Percentiles rank a stretch among this genome's conserved stretches.
Evolutionary conservation across 2,113 vertebrate genomes (phyloP).

Genomic region (Antechinus stuartii): DNA sequence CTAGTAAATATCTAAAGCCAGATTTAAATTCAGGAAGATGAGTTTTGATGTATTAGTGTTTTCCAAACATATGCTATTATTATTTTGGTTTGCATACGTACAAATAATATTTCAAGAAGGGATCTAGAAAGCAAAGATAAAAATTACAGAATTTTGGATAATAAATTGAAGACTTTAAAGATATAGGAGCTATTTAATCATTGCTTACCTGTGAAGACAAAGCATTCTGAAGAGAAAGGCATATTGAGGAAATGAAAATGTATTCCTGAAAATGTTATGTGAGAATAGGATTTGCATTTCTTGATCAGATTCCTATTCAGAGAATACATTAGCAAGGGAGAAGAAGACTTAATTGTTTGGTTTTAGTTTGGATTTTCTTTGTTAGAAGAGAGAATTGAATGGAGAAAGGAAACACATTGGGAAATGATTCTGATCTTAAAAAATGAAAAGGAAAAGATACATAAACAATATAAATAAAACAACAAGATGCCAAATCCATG

Average conservation of each 20-base stretch:
- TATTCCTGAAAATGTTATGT: not conserved
- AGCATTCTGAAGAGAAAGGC: slow-evolving; percentile 23
- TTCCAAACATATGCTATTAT: too few species aligned
- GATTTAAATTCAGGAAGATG: too few species aligned
- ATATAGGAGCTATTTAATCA: not conserved
- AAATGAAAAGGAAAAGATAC: not conserved
- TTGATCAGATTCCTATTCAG: not conserved
- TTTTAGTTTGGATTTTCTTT: not conserved
- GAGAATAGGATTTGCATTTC: not conserved
- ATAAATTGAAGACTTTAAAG: not conserved
- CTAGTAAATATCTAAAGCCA: too few species aligned
- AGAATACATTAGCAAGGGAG: not conserved
- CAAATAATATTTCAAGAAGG: not conserved
- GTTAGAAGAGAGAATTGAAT: not conserved
- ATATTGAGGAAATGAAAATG: not conserved
- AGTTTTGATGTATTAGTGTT: too few species aligned
- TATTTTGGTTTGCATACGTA: too few species aligned
- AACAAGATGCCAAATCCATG: not conserved
- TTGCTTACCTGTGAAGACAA: not conserved
- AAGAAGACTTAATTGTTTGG: not conserved
- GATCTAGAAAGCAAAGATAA: not conserved
- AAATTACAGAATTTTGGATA: not conserved
- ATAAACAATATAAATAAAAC: not conserved
- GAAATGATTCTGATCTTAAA: not conserved
- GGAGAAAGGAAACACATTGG: not conserved